Base-by-base conservation (phyloP, 1,140 invertebrate genomes). In the Laodelphax striatellus region DNA sequence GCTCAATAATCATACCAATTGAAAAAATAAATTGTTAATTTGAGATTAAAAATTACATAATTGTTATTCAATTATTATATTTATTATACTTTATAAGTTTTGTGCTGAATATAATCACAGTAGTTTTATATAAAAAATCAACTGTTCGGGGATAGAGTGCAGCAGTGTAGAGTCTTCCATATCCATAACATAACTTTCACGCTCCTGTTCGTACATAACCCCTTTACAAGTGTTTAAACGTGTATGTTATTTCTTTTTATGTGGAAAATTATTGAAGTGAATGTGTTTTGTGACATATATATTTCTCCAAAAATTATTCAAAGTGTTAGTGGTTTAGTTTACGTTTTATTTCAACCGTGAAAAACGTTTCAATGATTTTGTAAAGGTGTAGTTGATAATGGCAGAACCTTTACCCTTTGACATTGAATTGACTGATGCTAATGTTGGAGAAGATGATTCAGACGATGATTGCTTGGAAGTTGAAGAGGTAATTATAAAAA, bases 381-480 rank as follows among this genome's bases (percentile, higher is more conserved):
- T 38, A 38, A 38, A 38, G 34, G 34, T 38, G 34, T 38, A 38
- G 34, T 38, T 38, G 34, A 38, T 38, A 38, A 38, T 38, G 34
- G 34, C 34, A 38, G 34, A 38, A 38, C 34, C 34, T 38, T 38
- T 38, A 38, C 34, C 34, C 34, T 94, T 95, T 75, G 90, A 94
- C 77, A 83, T 95, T 71, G 91, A 95, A 75, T 76, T 94, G 68
- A 85, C 87, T 65, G 82, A 84, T 68, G 77, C 79, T 64, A 87
- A 88, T 72, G 79, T 80, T 60, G 80, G 81, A 70, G 80, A 83
- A 62, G 82, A 81, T 67, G 85, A 89, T 70, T 88, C 87, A 46
- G 87, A 90, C 70, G 90, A 93, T 73, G 86, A 77, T 65, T 68
- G 84, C 68, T 87, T 92, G 71, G 88, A 91, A 71, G 77, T 86